Evolutionary conservation across 2,888 invertebrate species (phyloP).

Genomic region (Drosophila gaucha): DNA sequence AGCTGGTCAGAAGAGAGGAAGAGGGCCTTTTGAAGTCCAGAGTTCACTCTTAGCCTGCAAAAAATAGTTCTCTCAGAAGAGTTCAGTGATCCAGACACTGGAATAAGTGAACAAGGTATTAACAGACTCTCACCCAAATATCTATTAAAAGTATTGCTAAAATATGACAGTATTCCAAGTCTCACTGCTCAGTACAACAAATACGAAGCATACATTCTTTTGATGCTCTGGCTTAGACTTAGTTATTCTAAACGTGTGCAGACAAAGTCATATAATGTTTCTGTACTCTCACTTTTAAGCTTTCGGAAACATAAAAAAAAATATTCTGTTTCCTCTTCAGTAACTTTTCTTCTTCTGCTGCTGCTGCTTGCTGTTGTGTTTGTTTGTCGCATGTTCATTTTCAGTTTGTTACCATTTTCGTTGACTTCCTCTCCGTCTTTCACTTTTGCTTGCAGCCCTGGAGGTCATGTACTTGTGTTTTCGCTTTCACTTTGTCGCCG

Average conservation of each 20-base stretch:
- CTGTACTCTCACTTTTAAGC: slow-evolving; percentile 5
- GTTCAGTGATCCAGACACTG: too few species aligned
- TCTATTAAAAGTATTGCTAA: too few species aligned
- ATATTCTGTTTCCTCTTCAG: slow-evolving; percentile 11
- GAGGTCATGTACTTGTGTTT: slow-evolving; percentile 61
- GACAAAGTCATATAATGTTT: background rate
- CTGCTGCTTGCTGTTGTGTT: slow-evolving; percentile 5
- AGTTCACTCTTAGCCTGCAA: too few species aligned
- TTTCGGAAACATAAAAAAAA: slow-evolving; percentile 7
- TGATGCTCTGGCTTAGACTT: background rate
- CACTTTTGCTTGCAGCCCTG: slow-evolving; percentile 48
- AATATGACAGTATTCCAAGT: too few species aligned
- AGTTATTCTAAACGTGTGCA: background rate
- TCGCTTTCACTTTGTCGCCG: slow-evolving; percentile 64
- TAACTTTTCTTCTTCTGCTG: slow-evolving; percentile 1
- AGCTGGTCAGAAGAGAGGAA: too few species aligned
- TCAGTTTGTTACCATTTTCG: slow-evolving; percentile 50
- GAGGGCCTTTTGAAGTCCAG: too few species aligned
- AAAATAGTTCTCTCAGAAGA: too few species aligned
- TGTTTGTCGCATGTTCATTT: slow-evolving; percentile 64
- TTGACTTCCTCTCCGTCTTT: slow-evolving; percentile 34
- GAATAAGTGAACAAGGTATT: too few species aligned
- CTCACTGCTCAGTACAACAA: background rate
- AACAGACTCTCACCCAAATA: too few species aligned
- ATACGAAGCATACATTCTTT: background rate